A percentile compares a stretch with the other conserved stretches of the same genome.
Conservation (phyloP, 2,888 invertebrate species). For the Parapristionchus giblindavisi region DNA sequence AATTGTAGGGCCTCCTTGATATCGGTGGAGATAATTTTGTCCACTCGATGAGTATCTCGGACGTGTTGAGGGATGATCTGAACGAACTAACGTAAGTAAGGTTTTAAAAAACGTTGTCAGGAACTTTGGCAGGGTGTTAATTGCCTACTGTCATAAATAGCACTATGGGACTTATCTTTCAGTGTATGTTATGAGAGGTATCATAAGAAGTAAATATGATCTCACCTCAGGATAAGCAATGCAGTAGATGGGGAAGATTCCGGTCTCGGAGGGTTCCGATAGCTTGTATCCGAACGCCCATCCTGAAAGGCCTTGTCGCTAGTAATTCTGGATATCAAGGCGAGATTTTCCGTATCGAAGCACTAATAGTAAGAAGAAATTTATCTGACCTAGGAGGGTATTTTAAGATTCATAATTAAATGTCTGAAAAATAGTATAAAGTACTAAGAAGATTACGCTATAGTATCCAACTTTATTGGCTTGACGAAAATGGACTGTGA, state of each 20-base stretch:
- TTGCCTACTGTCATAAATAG: not conserved
- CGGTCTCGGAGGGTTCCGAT: conserved; percentile 18
- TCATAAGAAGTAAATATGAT: not conserved
- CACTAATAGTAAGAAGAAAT: too few relatives aligned
- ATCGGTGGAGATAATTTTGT: not conserved
- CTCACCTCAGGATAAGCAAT: conserved; percentile 37
- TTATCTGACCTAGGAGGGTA: too few relatives aligned
- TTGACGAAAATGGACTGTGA: not conserved
- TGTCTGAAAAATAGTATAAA: not conserved
- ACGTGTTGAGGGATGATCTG: not conserved
- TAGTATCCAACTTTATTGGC: not conserved
- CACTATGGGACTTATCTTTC: not conserved
- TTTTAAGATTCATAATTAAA: too few relatives aligned
- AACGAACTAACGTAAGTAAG: not conserved
- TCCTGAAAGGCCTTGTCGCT: conserved; percentile 15
- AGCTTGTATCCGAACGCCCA: conserved; percentile 41
- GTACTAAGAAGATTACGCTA: not conserved
- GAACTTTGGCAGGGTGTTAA: too few relatives aligned
- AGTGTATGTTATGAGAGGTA: not conserved
- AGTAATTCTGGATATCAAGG: not conserved
- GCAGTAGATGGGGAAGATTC: conserved; percentile 39
- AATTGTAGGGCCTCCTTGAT: conserved; percentile 9
- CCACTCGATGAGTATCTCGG: not conserved
- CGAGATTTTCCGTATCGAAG: not conserved
- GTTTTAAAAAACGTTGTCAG: not conserved